Evolutionary conservation across 2,888 invertebrate species (phyloP).

Genomic region (Zaprionus lineosus): DNA sequence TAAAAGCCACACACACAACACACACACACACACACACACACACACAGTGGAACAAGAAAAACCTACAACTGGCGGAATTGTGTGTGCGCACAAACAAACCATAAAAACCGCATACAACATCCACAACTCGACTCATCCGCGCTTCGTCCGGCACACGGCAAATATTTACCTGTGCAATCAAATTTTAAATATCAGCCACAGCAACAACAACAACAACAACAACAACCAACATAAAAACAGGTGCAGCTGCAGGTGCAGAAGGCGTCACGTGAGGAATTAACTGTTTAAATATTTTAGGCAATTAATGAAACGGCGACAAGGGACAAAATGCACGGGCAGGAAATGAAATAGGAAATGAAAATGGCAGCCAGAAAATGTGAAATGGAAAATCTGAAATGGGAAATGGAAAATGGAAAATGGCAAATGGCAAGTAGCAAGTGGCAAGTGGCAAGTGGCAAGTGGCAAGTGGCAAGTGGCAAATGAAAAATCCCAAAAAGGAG

Average conservation of each 20-base stretch:
- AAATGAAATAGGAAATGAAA: constrained; percentile 17
- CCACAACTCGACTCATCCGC: constrained; percentile 6
- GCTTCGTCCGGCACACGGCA: constrained; percentile 19
- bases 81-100: constrained; percentile 63
- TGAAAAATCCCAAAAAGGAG: no score
- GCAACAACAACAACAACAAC: neutral
- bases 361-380: constrained; percentile 1
- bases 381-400: constrained; percentile 14
- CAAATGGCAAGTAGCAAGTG: no score
- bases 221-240: neutral
- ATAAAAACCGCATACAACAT: constrained; percentile 66
- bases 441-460: no score
- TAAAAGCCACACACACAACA: constrained; percentile 15
- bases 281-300: constrained; percentile 75
- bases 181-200: constrained; percentile 64
- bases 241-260: no score
- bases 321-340: constrained; percentile 24
- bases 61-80: neutral
- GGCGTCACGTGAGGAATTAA: constrained; percentile 50
- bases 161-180: constrained; percentile 71
- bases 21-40: constrained; percentile 51
- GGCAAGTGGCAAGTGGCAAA: no score
- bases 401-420: no score
- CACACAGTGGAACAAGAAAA: neutral
- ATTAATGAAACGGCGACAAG: constrained; percentile 48